Base-by-base conservation (phyloP, 2,888 invertebrate genomes). In the Xestia rhomboidea region DNA sequence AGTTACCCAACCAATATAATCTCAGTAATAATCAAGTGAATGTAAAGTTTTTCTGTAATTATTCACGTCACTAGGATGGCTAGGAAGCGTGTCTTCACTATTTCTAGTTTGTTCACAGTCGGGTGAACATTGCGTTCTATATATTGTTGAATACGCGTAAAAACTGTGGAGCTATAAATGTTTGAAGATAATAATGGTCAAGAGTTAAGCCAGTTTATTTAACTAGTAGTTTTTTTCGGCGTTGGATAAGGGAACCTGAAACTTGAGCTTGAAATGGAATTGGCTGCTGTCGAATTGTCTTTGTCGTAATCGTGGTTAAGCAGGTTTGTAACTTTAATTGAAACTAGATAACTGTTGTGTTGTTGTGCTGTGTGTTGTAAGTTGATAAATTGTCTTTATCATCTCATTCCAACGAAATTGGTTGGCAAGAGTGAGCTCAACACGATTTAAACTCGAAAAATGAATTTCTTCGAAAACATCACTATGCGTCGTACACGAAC, bases 1-100 rank as follows among this genome's bases (percentile, higher is more conserved):
- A 67, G 70, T 77, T 86, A 73, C 76, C 54, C 81, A 76, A 80
- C 86, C 72, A 69, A 62, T 68, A 51, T 84, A 77, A 81, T 87
- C 77, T 77, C 15, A 76, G 51, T 69, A 72, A 81, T 78, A 72
- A 84, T 81, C 82, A 74, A 72, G 83, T 81, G 83, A 83, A 76
- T 62, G 79, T 66, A 8, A 30, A 67, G 68, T 69, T 75, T 66
- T 74, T 71, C 57, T 74, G 51, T 77, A 87, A 82, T 85, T 88
- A 87, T 77, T 78, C 82, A 81, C 83, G 77, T 76, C 68, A 86
- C 78, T 76, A 83, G 87, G 90, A 86, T 86, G 88, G 84, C 75
- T 81, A 88, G 90, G 91, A 89, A 90, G 81, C 76, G 60, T 82
- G 78, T 72, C 77, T 75, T 83, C 63, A 83, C 54, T 71, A 68